phyloP scores from a whole-genome alignment of 1,140 invertebrate species.

The Myzus persicae region DNA sequence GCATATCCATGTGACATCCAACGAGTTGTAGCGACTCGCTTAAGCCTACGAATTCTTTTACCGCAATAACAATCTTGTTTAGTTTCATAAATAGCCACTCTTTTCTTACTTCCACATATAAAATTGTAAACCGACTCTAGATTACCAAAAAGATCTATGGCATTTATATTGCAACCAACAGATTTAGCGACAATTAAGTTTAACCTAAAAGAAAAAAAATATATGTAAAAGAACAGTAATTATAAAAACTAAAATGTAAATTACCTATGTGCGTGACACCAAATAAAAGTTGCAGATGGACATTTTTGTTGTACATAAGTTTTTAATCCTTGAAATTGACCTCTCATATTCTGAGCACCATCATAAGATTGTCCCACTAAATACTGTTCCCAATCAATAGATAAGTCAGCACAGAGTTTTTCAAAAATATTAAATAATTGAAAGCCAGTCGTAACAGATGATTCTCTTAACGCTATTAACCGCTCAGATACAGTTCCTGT shows the following conservation, averaged over 20 bases:
- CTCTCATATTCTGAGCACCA: constrained; percentile 17
- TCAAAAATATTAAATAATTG: constrained; percentile 22
- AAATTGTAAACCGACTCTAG: neutral
- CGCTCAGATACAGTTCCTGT: neutral
- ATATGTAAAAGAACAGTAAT: neutral
- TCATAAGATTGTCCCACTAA: constrained; percentile 33
- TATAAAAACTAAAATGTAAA: constrained; percentile 10
- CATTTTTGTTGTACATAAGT: constrained; percentile 27
- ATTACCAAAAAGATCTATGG: constrained; percentile 2
- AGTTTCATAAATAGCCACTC: constrained; percentile 15
- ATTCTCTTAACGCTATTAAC: constrained; percentile 24
- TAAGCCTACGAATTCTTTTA: neutral
- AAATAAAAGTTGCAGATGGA: constrained; percentile 16
- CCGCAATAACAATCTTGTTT: neutral
- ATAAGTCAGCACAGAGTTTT: neutral
- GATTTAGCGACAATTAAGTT: neutral
- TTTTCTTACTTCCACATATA: constrained; percentile 26
- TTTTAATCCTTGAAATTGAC: constrained; percentile 10
- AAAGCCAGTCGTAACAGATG: neutral
- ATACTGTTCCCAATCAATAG: neutral
- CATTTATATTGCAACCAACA: constrained; percentile 7
- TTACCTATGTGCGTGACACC: neutral
- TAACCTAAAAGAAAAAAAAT: neutral
- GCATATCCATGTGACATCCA: neutral
- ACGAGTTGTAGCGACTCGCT: neutral